Evolutionary conservation across 2,113 vertebrate species (phyloP), one percentile per base, ranked within the genome.

Genomic region (Vulpes ferrilata): DNA sequence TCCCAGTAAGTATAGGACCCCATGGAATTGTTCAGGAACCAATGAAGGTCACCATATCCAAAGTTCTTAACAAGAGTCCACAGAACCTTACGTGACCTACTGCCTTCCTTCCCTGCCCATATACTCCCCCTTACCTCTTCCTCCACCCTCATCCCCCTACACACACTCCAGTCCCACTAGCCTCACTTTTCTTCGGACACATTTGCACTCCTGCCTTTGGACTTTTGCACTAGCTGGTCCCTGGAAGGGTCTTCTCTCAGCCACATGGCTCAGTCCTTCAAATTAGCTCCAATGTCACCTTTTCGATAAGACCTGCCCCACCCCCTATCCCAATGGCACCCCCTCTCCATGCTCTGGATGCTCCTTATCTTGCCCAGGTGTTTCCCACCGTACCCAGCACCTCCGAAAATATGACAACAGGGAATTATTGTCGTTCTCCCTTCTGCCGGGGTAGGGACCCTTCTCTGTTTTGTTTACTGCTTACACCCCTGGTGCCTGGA

Each of bases 71-170:
- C 20, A 43, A 55, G 59, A 32, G 81, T 20, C 60, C 12, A 32
- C 22, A 59, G 88, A 59, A 7, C 12, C 13, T 79, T n/a, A 35
- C 19, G 22, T 64, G 48, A 17, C 9, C 51, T 35, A 4, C 16
- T 57, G 7, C 79, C 38, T 38, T 35, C 51, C 25, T 32, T n/a
- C 5, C 2, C 30, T 25, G 64, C 32, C 48, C 53, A 38, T 15
- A 57, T 13, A 76, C 15, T 30, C 48, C n/a, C 43, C 38, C 19
- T 73, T 20, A 82, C 19, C 7, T 65, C 65, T n/a, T 35, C 32
- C 1, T 8, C 19, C 22, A 10, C 11, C 38, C 12, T 11, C 27
- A 1, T 7, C 20, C 30, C 57, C 32, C 8, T 6, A 23, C 30
- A 65, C 25, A 67, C 32, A 79, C 12, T 30, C 53, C 3, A 38